Percentiles rank a stretch among this genome's conserved stretches.
Evolutionary conservation across 2,888 invertebrate species (phyloP).

Genomic region (Vanessa cardui): DNA sequence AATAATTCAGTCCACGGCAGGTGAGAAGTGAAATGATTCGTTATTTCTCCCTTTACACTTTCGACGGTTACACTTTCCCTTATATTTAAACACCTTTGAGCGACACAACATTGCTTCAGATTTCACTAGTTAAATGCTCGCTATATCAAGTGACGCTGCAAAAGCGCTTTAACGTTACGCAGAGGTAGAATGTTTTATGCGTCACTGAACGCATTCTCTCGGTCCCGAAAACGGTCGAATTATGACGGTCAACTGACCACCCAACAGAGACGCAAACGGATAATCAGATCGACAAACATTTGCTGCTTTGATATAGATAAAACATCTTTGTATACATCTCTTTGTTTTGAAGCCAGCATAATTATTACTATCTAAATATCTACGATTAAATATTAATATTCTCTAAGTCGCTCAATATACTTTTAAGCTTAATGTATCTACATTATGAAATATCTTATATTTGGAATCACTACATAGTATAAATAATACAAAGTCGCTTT

Average conservation of each 20-base stretch:
- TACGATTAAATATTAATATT: too few relatives aligned
- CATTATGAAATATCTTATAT: too few relatives aligned
- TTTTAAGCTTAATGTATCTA: too few relatives aligned
- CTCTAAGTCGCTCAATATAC: too few relatives aligned
- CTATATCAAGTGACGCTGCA: constrained; percentile 14
- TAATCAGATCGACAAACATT: constrained; percentile 80
- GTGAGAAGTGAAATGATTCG: constrained; percentile 76
- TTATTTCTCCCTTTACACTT: constrained; percentile 69
- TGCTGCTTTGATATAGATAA: constrained; percentile 69
- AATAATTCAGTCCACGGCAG: constrained; percentile 53
- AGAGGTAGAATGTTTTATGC: constrained; percentile 77
- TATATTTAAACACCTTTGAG: constrained; percentile 21
- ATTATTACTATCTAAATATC: neutral
- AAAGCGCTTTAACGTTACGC: constrained; percentile 34
- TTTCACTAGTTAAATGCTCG: constrained; percentile 28
- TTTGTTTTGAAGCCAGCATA: constrained; percentile 41
- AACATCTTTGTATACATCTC: constrained; percentile 55
- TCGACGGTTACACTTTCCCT: constrained; percentile 46
- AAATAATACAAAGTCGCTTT: too few relatives aligned
- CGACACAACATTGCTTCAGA: constrained; percentile 44
- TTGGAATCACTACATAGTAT: too few relatives aligned
- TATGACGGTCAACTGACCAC: constrained; percentile 82
- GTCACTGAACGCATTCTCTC: constrained; percentile 68
- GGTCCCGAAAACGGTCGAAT: constrained; percentile 64
- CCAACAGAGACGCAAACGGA: constrained; percentile 55